A percentile compares a stretch with the other conserved stretches of the same genome.
phyloP scores from a whole-genome alignment of 2,797 vertebrate genomes.

The Monodelphis domestica region DNA sequence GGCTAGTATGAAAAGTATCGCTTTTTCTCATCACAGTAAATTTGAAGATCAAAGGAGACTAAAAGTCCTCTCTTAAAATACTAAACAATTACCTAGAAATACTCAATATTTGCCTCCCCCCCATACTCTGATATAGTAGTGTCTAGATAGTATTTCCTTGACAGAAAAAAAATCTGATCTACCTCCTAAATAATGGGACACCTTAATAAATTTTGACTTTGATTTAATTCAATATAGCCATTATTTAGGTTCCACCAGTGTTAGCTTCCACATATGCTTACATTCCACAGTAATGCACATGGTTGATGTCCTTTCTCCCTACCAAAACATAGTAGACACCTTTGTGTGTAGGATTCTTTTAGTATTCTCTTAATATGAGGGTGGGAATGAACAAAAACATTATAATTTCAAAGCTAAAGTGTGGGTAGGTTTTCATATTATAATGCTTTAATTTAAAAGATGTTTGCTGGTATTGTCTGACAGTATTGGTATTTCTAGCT shows the following conservation, averaged over 20 bases:
- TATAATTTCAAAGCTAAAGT: slow-evolving; percentile 51
- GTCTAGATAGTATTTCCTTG: slow-evolving; percentile 49
- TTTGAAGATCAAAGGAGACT: slow-evolving; percentile 54
- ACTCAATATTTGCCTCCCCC: slow-evolving; percentile 13
- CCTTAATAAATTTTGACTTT: slow-evolving; percentile 47
- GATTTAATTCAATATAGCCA: slow-evolving; percentile 27
- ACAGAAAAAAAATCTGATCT: background rate
- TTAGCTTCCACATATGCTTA: slow-evolving; percentile 3
- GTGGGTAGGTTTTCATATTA: slow-evolving; percentile 52
- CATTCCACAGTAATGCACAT: slow-evolving; percentile 29
- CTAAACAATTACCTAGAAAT: slow-evolving; percentile 38
- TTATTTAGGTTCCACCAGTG: background rate
- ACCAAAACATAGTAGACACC: slow-evolving; percentile 38
- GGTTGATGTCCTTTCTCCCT: slow-evolving; percentile 29
- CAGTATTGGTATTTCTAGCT: slow-evolving; percentile 39
- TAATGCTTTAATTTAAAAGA: slow-evolving; percentile 19
- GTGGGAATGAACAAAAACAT: slow-evolving; percentile 45
- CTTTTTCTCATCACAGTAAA: slow-evolving; percentile 42
- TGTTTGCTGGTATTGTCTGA: slow-evolving; percentile 47
- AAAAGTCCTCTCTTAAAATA: slow-evolving; percentile 52
- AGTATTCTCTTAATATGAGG: background rate
- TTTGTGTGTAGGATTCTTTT: slow-evolving; percentile 44
- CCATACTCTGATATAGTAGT: slow-evolving; percentile 33
- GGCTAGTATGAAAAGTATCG: background rate
- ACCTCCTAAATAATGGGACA: background rate